A percentile compares a stretch with the other conserved stretches of the same genome.
These are phyloP conservation scores for Syngnathus acus DNA, from an alignment of 2,797 vertebrate genomes.

Conservation along the genomic window DNA sequence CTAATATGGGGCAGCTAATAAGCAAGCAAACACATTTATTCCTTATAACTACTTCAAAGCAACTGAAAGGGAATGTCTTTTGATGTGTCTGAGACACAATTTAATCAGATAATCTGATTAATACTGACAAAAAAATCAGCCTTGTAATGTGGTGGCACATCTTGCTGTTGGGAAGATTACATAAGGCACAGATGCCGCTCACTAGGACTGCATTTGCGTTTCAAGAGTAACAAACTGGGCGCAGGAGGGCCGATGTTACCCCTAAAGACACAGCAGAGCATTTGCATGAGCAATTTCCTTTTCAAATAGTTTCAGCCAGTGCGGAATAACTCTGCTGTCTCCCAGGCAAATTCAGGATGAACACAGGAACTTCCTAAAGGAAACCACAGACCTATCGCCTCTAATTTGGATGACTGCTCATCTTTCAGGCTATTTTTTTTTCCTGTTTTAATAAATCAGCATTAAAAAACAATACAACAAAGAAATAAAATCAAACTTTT, in stretches of 20 bases:
- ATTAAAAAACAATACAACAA: too few species aligned
- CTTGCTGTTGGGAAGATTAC: slow-evolving; percentile 34
- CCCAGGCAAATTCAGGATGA: slow-evolving; percentile 47
- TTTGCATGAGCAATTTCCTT: slow-evolving; percentile 64
- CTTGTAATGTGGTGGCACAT: slow-evolving; percentile 17
- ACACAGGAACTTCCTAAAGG: slow-evolving; percentile 16
- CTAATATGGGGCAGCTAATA: background rate
- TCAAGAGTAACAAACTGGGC: slow-evolving; percentile 15
- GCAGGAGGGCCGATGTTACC: slow-evolving; percentile 41
- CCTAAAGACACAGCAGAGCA: slow-evolving; percentile 27
- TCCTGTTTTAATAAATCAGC: too few species aligned
- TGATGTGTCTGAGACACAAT: background rate
- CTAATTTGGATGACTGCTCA: background rate
- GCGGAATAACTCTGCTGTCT: slow-evolving; percentile 19
- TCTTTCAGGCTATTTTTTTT: too few species aligned
- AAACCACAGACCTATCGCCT: slow-evolving; percentile 10
- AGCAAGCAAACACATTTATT: background rate
- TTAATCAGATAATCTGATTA: background rate
- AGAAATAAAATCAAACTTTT: too few species aligned
- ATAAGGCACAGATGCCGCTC: slow-evolving; percentile 33
- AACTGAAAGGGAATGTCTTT: background rate
- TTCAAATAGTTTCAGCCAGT: slow-evolving; percentile 50
- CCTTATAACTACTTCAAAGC: background rate
- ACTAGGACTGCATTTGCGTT: slow-evolving; percentile 22
- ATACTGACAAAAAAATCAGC: slow-evolving; percentile 10